Percentiles rank a stretch among this genome's conserved stretches.
phyloP scores from a whole-genome alignment of 2,888 invertebrate species.

The Diploptera punctata region DNA sequence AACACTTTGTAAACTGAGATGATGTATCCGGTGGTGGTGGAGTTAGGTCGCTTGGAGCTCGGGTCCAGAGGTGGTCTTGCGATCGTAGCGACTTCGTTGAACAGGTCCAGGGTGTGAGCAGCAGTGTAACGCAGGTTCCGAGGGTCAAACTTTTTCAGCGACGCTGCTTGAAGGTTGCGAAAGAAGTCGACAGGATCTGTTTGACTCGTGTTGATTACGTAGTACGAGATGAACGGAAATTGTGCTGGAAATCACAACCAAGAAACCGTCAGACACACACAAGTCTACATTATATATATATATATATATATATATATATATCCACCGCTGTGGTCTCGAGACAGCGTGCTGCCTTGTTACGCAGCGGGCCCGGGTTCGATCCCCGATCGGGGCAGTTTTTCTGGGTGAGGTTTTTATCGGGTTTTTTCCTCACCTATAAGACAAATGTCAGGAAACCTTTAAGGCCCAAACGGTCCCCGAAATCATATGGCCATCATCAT shows the following conservation, averaged over 20 bases:
- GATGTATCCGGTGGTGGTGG: slow-evolving; percentile 86
- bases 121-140: slow-evolving; percentile 81
- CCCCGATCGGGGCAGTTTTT: too few species aligned
- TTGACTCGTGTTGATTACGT: slow-evolving; percentile 86
- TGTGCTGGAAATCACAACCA: slow-evolving; percentile 80
- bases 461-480: too few species aligned
- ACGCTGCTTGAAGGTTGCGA: slow-evolving; percentile 82
- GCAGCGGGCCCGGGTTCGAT: too few species aligned
- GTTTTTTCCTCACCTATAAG: too few species aligned
- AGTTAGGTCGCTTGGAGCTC: slow-evolving; percentile 77
- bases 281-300: too few species aligned
- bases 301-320: too few species aligned
- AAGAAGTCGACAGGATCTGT: slow-evolving; percentile 87
- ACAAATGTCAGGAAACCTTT: too few species aligned
- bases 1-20: slow-evolving; percentile 94
- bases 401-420: too few species aligned
- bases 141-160: slow-evolving; percentile 86
- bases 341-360: too few species aligned
- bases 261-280: too few species aligned
- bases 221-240: slow-evolving; percentile 91
- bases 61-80: slow-evolving; percentile 82
- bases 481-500: too few species aligned
- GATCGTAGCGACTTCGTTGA: slow-evolving; percentile 90
- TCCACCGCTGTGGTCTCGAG: too few species aligned
- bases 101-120: slow-evolving; percentile 85